Conservation (phyloP, 2,113 vertebrate species). For the Spizaetus ornatus region DNA sequence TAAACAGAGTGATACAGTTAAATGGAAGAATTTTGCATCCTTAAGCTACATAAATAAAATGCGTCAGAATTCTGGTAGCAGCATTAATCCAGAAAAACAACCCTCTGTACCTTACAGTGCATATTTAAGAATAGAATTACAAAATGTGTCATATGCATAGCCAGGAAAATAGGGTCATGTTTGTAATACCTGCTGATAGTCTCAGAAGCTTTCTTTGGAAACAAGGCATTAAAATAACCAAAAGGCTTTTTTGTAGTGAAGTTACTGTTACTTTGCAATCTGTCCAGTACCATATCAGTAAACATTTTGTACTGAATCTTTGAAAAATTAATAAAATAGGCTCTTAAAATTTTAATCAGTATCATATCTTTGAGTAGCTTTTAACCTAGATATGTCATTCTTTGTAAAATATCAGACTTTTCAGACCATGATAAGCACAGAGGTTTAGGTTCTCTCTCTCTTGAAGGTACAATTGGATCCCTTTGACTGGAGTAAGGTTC, state of each 20-base stretch:
- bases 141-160: background rate
- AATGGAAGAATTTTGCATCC: background rate
- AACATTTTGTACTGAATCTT: background rate
- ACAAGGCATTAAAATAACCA: background rate
- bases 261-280: background rate
- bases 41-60: background rate
- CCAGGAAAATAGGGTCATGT: background rate
- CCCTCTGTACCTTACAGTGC: background rate
- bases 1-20: background rate
- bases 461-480: background rate
- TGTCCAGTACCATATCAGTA: background rate
- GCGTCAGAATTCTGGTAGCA: background rate
- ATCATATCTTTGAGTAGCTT: background rate
- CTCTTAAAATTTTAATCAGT: conserved; percentile 55
- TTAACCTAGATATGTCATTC: conserved; percentile 57
- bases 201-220: background rate
- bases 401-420: background rate
- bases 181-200: background rate
- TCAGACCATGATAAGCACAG: background rate
- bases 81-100: background rate
- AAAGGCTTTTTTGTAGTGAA: background rate
- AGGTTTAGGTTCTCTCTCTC: background rate
- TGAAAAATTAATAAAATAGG: conserved; percentile 42
- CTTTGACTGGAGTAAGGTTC: background rate
- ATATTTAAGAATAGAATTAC: background rate